A percentile compares a stretch with the other conserved stretches of the same genome.
Conservation (phyloP, 2,113 vertebrate species). For the Hiodon tergisus region DNA sequence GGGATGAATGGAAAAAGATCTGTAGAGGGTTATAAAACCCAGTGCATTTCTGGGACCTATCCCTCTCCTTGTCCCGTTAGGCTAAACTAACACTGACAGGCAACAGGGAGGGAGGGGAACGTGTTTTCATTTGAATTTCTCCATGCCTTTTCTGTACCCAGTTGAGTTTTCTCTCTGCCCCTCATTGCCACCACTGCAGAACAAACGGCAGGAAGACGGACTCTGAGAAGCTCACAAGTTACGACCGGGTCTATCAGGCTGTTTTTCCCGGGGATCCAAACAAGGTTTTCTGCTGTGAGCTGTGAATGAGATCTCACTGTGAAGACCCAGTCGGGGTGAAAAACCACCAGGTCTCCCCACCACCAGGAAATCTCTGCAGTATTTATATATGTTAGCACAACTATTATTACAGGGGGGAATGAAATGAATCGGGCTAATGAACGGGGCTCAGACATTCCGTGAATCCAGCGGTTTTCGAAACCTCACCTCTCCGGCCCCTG, state of each 20-base stretch:
- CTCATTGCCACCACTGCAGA: neutral
- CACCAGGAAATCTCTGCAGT: slow-evolving; percentile 47
- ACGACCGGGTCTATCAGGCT: neutral
- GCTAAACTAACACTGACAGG: slow-evolving; percentile 23
- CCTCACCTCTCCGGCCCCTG: neutral
- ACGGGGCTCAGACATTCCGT: slow-evolving; percentile 44
- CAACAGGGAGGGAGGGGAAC: slow-evolving; percentile 1
- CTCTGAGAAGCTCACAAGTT: neutral
- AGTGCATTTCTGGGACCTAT: slow-evolving; percentile 6
- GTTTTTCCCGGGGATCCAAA: neutral
- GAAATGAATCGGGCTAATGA: slow-evolving; percentile 36
- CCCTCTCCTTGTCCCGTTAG: neutral
- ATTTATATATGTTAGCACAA: slow-evolving; percentile 46
- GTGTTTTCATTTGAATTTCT: slow-evolving; percentile 19
- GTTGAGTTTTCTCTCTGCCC: neutral
- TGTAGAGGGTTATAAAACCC: slow-evolving; percentile 5
- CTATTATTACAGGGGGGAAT: slow-evolving; percentile 46
- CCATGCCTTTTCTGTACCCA: neutral
- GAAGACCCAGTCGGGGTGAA: neutral
- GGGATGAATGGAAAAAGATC: slow-evolving; percentile 33
- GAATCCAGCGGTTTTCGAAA: slow-evolving; percentile 43
- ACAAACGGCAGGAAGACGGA: neutral
- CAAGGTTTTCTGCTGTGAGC: neutral
- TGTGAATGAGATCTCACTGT: neutral
- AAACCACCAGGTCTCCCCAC: slow-evolving; percentile 23